Evolutionary conservation across 2,888 invertebrate species (phyloP).

Genomic region (Eupithecia subfuscata): DNA sequence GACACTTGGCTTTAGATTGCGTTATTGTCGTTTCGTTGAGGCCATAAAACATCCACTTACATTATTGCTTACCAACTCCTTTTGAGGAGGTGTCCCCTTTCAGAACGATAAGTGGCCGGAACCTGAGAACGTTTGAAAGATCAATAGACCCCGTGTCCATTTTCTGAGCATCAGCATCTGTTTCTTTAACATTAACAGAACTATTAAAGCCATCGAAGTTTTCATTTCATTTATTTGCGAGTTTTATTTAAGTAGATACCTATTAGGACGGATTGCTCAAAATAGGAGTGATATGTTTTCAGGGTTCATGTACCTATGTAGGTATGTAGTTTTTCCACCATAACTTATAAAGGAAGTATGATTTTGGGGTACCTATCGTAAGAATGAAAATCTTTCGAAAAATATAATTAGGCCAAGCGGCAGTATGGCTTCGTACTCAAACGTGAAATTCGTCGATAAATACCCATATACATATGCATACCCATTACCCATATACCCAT

Average conservation of each 20-base stretch:
- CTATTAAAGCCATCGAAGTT: neutral
- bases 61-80: neutral
- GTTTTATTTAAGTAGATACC: no score
- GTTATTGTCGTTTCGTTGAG: slow-evolving; percentile 8
- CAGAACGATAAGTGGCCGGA: neutral
- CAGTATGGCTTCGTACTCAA: neutral
- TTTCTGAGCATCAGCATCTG: slow-evolving; percentile 2
- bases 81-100: slow-evolving; percentile 2
- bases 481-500: no score
- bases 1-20: neutral
- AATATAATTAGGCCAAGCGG: neutral
- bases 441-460: neutral
- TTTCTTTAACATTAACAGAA: neutral
- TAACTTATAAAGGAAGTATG: neutral
- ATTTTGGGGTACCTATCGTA: neutral
- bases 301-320: neutral
- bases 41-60: slow-evolving; percentile 11
- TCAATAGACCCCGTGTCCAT: slow-evolving; percentile 4
- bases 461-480: no score
- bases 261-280: neutral
- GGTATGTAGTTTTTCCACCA: neutral
- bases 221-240: neutral
- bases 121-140: slow-evolving; percentile 14
- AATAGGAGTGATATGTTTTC: neutral
- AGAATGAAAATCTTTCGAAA: neutral